Evolutionary conservation across 2,113 vertebrate genomes (phyloP).

Genomic region (Nycticryphes semicollaris): DNA sequence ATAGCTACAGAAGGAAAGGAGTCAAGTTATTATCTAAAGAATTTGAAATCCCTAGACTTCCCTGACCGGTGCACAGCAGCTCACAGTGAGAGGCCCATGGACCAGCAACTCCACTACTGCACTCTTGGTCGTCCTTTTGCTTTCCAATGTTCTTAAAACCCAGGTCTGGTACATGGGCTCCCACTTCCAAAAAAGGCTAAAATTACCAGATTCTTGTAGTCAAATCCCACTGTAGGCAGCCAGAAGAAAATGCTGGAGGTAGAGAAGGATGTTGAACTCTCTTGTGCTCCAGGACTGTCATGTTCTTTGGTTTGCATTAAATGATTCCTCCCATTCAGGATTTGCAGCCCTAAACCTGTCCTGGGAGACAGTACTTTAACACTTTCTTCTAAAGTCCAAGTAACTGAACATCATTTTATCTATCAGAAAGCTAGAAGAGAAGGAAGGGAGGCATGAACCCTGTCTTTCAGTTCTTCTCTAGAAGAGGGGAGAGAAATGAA

Average conservation of each 20-base stretch:
- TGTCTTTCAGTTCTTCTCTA: neutral
- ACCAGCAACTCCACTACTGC: neutral
- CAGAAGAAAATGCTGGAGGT: neutral
- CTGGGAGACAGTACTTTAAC: neutral
- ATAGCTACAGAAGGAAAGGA: neutral
- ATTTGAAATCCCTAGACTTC: neutral
- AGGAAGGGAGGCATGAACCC: neutral
- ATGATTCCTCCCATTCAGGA: neutral
- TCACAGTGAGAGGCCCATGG: neutral
- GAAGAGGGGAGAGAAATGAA: neutral
- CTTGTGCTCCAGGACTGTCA: too few relatives aligned
- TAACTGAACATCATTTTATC: neutral
- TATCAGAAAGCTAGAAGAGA: neutral
- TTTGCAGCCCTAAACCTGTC: neutral
- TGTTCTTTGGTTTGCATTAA: neutral
- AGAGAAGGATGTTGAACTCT: neutral
- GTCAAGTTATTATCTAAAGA: neutral
- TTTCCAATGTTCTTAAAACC: neutral
- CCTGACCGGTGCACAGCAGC: neutral
- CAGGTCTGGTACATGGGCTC: neutral
- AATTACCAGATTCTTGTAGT: neutral
- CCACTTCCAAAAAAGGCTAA: neutral
- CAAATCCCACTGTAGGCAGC: neutral
- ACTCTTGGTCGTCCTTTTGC: neutral
- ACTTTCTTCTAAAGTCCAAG: neutral